A percentile compares a stretch with the other conserved stretches of the same genome.
phyloP scores from a whole-genome alignment of 1,140 invertebrate genomes.

The Caerostris darwini region DNA sequence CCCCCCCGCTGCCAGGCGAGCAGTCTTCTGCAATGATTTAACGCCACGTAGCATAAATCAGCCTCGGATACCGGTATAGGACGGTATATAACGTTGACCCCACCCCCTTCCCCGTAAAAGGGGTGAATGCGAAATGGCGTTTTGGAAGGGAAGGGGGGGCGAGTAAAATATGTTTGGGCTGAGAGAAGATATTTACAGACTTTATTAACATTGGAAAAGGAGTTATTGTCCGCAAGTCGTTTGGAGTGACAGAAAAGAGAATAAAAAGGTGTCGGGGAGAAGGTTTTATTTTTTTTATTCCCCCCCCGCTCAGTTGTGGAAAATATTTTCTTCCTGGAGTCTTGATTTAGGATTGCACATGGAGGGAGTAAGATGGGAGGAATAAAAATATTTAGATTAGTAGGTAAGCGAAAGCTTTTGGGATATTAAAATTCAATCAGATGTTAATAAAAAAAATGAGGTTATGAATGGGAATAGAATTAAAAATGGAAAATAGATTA shows the following conservation, averaged over 20 bases:
- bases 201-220: constrained; percentile 68
- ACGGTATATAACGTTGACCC: constrained; percentile 22
- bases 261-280: not conserved
- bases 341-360: too few relatives aligned
- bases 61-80: constrained; percentile 24
- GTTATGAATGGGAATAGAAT: too few relatives aligned
- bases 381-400: too few relatives aligned
- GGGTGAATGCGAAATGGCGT: constrained; percentile 4
- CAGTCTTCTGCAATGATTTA: constrained; percentile 65
- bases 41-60: constrained; percentile 71
- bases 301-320: too few relatives aligned
- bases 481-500: too few relatives aligned
- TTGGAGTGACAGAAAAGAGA: not conserved
- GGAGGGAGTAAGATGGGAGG: too few relatives aligned
- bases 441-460: too few relatives aligned
- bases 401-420: too few relatives aligned
- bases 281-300: too few relatives aligned
- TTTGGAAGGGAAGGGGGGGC: not conserved
- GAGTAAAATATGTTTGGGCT: constrained; percentile 54
- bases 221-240: constrained; percentile 54
- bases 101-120: not conserved
- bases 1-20: not conserved
- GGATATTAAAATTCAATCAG: too few relatives aligned
- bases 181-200: constrained; percentile 70
- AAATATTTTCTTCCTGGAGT: too few relatives aligned